These are phyloP conservation scores for Blomia tropicalis DNA, from an alignment of 2,888 invertebrate species.

Conservation along the genomic window DNA sequence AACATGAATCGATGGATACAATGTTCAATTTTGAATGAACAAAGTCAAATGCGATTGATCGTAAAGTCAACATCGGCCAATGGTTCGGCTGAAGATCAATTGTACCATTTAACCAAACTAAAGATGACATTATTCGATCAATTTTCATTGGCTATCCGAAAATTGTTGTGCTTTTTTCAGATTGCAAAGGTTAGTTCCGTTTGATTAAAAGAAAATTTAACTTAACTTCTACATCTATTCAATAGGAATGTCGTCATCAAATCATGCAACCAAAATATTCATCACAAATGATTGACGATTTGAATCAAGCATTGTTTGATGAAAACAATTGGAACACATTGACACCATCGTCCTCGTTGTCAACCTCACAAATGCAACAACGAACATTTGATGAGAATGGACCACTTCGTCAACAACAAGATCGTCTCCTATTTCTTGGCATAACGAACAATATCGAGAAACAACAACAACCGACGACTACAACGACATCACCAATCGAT, in stretches of 20 bases:
- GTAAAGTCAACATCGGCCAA: not conserved
- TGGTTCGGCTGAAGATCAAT: not conserved
- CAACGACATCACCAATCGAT: not conserved
- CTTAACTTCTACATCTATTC: no score
- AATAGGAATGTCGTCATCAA: not conserved
- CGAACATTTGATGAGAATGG: not conserved
- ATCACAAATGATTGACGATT: not conserved
- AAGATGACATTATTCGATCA: constrained; percentile 7
- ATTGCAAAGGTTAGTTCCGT: constrained; percentile 7
- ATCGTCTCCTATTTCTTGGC: constrained; percentile 1
- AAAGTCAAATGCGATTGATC: not conserved
- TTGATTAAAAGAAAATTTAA: no score
- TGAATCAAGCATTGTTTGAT: not conserved
- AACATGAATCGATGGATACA: constrained; percentile 11
- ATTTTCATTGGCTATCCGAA: constrained; percentile 3
- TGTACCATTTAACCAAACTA: not conserved
- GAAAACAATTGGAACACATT: no score
- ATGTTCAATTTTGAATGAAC: not conserved
- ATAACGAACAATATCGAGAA: not conserved
- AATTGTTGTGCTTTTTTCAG: constrained; percentile 10
- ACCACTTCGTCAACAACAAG: not conserved
- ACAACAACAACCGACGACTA: not conserved
- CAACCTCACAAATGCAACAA: not conserved
- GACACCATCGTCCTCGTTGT: not conserved
- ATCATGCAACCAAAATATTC: not conserved